Evolutionary conservation across 2,113 vertebrate genomes (phyloP).

Genomic region (Shinisaurus crocodilurus): DNA sequence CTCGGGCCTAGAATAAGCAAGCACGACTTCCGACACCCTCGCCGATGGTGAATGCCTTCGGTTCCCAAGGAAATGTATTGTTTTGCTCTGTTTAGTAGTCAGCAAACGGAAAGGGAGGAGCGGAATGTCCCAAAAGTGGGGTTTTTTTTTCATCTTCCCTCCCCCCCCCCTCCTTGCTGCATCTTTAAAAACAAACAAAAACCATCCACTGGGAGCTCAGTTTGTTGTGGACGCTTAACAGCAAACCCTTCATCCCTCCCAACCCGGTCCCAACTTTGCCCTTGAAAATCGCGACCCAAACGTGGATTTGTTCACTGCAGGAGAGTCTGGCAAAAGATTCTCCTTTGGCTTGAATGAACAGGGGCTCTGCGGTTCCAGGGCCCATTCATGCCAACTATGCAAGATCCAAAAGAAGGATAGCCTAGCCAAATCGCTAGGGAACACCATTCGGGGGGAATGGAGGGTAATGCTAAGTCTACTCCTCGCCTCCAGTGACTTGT

Average conservation of each 20-base stretch:
- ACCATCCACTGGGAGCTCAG: neutral
- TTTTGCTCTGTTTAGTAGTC: constrained; percentile 32
- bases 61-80: constrained; percentile 42
- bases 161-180: neutral
- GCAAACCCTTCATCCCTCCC: neutral
- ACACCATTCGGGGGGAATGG: neutral
- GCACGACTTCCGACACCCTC: neutral
- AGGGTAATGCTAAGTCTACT: too few relatives aligned
- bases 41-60: neutral
- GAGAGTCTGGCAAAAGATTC: neutral
- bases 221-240: neutral
- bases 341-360: neutral
- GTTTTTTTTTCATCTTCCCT: neutral
- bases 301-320: neutral
- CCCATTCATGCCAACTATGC: neutral
- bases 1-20: constrained; percentile 11
- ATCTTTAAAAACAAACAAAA: neutral
- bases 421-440: neutral
- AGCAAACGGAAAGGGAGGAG: neutral
- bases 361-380: neutral
- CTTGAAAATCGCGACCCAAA: neutral
- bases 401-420: neutral
- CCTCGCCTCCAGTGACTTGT: neutral
- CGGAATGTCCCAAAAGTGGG: neutral
- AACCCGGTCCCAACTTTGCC: neutral